Conservation (phyloP, 2,888 invertebrate species). For the Brachynemurus nebulosus region DNA sequence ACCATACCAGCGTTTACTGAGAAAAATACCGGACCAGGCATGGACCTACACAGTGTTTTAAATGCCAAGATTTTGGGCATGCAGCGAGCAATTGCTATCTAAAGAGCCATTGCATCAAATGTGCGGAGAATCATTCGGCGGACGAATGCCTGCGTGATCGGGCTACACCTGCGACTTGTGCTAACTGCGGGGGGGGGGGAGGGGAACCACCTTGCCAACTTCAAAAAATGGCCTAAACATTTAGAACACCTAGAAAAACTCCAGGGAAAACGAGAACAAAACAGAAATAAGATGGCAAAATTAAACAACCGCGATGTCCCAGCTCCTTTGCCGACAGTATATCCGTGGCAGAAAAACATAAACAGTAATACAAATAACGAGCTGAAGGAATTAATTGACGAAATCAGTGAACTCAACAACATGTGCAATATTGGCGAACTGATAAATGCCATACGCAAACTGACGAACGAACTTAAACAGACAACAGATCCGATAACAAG, state of each 20-base stretch:
- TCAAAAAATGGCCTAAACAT: not conserved
- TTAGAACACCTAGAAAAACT: not conserved
- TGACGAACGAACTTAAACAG: not conserved
- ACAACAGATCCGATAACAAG: not conserved
- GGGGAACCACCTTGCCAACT: not conserved
- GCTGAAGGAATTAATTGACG: not conserved
- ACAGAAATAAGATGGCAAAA: not conserved
- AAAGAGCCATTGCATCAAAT: not conserved
- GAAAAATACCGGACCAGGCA: not conserved
- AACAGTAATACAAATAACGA: not conserved
- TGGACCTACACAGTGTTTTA: not conserved
- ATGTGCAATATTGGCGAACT: not conserved
- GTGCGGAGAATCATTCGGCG: not conserved
- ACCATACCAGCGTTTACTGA: not conserved
- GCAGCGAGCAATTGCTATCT: not conserved
- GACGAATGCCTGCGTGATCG: not conserved
- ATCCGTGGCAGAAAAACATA: not conserved
- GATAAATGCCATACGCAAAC: not conserved
- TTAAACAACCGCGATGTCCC: not conserved
- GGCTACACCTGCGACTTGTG: not conserved
- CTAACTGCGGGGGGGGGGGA: not conserved
- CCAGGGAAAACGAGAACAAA: not conserved
- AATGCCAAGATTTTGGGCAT: not conserved
- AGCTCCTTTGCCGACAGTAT: not conserved
- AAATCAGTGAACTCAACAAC: not conserved